Evolutionary conservation across 2,888 invertebrate species (phyloP), one percentile per base, ranked within the genome.

Genomic region (Capitulum mitella): DNA sequence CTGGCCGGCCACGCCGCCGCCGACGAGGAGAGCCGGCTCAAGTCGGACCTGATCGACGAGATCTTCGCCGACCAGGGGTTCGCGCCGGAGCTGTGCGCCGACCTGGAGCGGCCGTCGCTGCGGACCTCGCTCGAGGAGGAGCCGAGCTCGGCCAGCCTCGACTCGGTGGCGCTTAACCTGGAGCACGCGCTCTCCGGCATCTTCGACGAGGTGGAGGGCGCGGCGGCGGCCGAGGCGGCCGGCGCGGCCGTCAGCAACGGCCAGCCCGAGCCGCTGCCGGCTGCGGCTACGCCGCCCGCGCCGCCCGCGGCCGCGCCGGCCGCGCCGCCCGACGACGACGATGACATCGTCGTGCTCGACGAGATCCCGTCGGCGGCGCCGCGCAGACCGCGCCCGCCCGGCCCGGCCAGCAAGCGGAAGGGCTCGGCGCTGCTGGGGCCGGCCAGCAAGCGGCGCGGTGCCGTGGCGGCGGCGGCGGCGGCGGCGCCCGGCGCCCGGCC

Each of bases 111-210:
- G 3, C 26, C 54, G 26, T 54, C 54, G 61, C 61, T 61, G 61
- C 61, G 61, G 29, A 61, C 61, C 61, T 61, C 61, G 14, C 29
- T 61, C 61, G 61, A 61, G 29, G 61, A 61, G 32, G 61, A 61
- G 61, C 29, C 29, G 29, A 26, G 22, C 22, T 16, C 29, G 14
- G 61, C 3, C 12, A 29, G 32, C 61, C 37, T 64, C 8, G 34
- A 64, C 19, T 32, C 34, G 5, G 64, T 64, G 37, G 64, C 34
- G 12, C 64, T 64, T 5, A 37, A 64, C 34, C 37, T 64, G 64
- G 64, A 64, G 64, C 34, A 64, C 64, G 64, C 64, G 22, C 37
- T 64, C n/a, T 64, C 64, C 2, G 64, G 22, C 12, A 32, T 64
- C 19, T 64, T 64, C 34, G 64, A 37, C 5, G 34, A 64, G 34